phyloP scores from a whole-genome alignment of 37 sponge, comb jelly and placozoan genomes.

The Amphimedon queenslandica region DNA sequence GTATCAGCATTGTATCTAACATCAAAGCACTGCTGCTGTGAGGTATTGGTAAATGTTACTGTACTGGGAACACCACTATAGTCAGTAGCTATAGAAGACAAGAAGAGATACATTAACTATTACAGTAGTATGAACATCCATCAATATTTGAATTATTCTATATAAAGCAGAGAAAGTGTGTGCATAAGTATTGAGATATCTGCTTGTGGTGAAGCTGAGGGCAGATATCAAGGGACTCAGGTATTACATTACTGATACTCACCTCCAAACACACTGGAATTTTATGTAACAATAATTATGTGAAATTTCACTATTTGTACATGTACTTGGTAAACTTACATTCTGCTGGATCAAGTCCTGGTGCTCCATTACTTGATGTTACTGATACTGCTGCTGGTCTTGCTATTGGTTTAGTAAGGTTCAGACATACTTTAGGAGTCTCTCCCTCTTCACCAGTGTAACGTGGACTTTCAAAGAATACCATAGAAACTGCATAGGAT shows the following conservation, averaged over 20 bases:
- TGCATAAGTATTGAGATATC: neutral
- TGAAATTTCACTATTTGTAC: too few relatives aligned
- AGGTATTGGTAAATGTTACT: neutral
- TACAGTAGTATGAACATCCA: too few relatives aligned
- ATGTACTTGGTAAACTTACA: too few relatives aligned
- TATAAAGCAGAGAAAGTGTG: neutral
- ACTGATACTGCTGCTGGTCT: too few relatives aligned
- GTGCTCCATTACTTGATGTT: neutral
- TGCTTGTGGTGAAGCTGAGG: too few relatives aligned
- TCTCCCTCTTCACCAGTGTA: neutral
- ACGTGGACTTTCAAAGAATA: neutral
- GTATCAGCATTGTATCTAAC: conserved; percentile 13
- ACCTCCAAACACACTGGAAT: too few relatives aligned
- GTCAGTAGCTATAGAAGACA: conserved; percentile 7
- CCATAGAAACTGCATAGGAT: neutral
- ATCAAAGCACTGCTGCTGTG: neutral
- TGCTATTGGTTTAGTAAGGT: neutral
- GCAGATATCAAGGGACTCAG: too few relatives aligned
- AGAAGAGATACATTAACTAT: neutral
- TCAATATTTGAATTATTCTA: too few relatives aligned
- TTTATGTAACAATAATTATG: too few relatives aligned
- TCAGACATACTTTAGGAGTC: neutral
- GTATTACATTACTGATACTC: too few relatives aligned
- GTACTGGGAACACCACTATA: conserved; percentile 1
- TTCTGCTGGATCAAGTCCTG: too few relatives aligned